These are phyloP conservation scores for Herminia tarsipennalis DNA, from an alignment of 2,888 invertebrate species.

Conservation along the genomic window DNA sequence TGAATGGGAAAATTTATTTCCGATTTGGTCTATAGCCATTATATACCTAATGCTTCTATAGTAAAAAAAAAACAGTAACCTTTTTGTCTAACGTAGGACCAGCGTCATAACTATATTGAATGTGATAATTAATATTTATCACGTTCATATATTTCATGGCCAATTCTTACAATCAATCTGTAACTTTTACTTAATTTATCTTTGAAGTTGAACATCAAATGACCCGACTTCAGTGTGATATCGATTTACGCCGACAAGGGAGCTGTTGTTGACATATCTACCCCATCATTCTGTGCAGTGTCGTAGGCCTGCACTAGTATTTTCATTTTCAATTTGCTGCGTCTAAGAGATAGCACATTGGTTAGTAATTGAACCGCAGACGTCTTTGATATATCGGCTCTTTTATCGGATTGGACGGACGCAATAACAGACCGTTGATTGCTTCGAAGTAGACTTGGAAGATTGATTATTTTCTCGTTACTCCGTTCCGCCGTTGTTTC, in stretches of 20 bases:
- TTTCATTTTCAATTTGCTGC: constrained; percentile 78
- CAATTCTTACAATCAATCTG: too few relatives aligned
- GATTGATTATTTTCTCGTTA: constrained; percentile 85
- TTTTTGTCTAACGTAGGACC: too few relatives aligned
- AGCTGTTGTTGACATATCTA: constrained; percentile 63
- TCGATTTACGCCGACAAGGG: constrained; percentile 47
- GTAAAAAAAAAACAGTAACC: too few relatives aligned
- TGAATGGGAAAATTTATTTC: too few relatives aligned
- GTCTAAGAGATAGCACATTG: constrained; percentile 77
- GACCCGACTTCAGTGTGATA: constrained; percentile 14
- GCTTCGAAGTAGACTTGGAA: constrained; percentile 82
- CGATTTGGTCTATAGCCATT: too few relatives aligned
- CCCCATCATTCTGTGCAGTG: constrained; percentile 46
- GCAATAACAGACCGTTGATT: constrained; percentile 85
- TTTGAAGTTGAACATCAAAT: not conserved
- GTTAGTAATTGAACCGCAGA: constrained; percentile 81
- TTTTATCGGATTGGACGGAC: constrained; percentile 84
- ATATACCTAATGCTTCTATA: too few relatives aligned
- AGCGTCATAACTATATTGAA: too few relatives aligned
- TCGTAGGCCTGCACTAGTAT: constrained; percentile 63
- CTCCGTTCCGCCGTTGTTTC: constrained; percentile 63
- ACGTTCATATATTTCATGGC: too few relatives aligned
- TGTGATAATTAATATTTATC: too few relatives aligned
- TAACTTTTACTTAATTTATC: not conserved
- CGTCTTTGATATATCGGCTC: constrained; percentile 85